Evolutionary conservation across 2,888 invertebrate genomes (phyloP).

Genomic region (Gibbula magus): DNA sequence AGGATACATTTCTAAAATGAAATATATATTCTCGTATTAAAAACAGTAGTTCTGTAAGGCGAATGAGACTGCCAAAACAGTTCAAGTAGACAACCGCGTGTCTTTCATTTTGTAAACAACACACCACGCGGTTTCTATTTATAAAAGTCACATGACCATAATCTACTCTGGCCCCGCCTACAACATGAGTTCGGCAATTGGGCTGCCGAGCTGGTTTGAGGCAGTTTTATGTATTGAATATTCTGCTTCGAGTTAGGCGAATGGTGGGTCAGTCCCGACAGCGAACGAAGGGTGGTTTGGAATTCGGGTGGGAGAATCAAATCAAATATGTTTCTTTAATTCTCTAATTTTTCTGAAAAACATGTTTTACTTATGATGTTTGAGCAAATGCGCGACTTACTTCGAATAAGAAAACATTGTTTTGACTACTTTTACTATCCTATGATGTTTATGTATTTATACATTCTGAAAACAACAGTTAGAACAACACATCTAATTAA

Average conservation of each 20-base stretch:
- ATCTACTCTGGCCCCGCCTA: not conserved
- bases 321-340: not conserved
- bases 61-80: no score
- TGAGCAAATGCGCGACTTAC: no score
- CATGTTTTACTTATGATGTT: no score
- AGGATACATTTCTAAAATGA: no score
- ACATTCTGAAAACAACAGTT: no score
- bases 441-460: no score
- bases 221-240: not conserved
- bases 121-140: slow-evolving; percentile 1
- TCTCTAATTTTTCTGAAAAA: no score
- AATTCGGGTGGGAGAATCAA: not conserved
- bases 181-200: not conserved
- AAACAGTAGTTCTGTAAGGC: no score
- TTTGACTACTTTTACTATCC: no score
- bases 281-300: not conserved
- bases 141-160: slow-evolving; percentile 1
- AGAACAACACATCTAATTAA: no score
- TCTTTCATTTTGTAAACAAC: not conserved
- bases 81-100: not conserved
- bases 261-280: not conserved
- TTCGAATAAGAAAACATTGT: no score
- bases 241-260: not conserved
- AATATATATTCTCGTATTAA: no score
- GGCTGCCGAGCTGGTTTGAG: not conserved